Evolutionary conservation across 2,113 vertebrate genomes (phyloP), one percentile per base, ranked within the genome.

Genomic region (Cranoglanis bouderius): DNA sequence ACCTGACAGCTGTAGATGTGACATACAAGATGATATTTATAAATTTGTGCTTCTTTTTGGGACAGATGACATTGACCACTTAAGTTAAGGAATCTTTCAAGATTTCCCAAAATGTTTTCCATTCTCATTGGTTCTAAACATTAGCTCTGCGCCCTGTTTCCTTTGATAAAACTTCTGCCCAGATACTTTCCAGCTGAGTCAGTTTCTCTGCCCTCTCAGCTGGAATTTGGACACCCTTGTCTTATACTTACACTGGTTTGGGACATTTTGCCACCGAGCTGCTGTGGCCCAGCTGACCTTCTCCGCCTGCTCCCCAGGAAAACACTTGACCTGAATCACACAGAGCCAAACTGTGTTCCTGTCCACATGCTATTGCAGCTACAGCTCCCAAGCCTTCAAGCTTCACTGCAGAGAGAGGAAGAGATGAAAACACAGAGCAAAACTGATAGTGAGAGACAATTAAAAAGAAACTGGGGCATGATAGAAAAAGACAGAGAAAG

Each of bases 261-360:
- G 93, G 90, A 89, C 92, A 90, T 93, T 90, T 95, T 85, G 94
- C 91, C 72, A 94, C 93, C 35, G 92, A 85, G 87, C 90, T 93
- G 4, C 89, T 87, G 43, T 96, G 88, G 88, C 98, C 98, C 89
- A 98, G 95, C 83, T 98, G 97, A 93, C 97, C 98, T 86, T 97
- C 96, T n/a, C 92, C 95, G 90, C 95, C 95, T 49, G 96, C 94
- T 87, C 98, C 98, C 98, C 98, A 99, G 77, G 97, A 96, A 93
- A 96, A 98, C n/a, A 99, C 94, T 38, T 96, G 93, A 92, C 98
- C 98, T 46, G 97, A 96, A 88, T 95, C 95, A 94, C 96, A 97
- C 92, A 98, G 90, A 51, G 96, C 97, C 93, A 99, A 94, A n/a
- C 95, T 96, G 92, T 99, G 97, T 87, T 97, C 96, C 95, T 96